These are phyloP conservation scores for Periphyllus acericola DNA, from an alignment of 2,888 invertebrate species.

Conservation along the genomic window DNA sequence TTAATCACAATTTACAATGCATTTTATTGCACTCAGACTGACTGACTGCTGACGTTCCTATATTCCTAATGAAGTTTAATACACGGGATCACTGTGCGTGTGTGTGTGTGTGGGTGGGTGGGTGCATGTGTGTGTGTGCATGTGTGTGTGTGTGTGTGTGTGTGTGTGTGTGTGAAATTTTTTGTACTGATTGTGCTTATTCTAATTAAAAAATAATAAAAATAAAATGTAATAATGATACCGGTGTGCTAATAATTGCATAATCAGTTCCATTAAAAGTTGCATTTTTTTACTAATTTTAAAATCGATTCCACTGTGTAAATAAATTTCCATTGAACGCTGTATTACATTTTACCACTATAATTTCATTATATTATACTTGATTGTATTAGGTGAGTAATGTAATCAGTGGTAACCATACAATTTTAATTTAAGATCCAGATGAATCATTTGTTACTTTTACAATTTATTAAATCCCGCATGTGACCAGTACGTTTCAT, in stretches of 20 bases:
- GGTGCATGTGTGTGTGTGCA: background rate
- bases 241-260: background rate
- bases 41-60: background rate
- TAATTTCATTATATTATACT: background rate
- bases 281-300: background rate
- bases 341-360: background rate
- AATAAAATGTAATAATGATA: background rate
- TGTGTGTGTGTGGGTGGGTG: background rate
- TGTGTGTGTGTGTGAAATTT: background rate
- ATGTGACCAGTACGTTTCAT: background rate
- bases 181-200: background rate
- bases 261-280: background rate
- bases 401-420: background rate
- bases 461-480: background rate
- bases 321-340: background rate
- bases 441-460: background rate
- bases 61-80: background rate
- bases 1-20: constrained; percentile 57
- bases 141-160: background rate
- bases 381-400: background rate
- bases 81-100: background rate
- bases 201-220: background rate
- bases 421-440: background rate
- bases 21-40: constrained; percentile 50
- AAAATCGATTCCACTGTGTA: background rate